Base-by-base conservation (phyloP, 2,797 vertebrate genomes). In the Sebastes alutus region DNA sequence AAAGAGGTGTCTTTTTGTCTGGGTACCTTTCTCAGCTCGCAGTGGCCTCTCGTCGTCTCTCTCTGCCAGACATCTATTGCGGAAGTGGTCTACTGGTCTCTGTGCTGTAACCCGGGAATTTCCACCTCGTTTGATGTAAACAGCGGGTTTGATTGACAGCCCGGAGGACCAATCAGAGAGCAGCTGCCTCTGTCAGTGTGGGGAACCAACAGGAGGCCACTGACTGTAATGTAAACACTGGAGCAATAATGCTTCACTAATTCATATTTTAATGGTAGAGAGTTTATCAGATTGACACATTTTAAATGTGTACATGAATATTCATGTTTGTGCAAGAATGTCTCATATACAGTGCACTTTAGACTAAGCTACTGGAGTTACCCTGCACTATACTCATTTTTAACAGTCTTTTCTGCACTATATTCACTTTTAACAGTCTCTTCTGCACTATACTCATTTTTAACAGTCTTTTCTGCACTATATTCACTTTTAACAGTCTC, bases 101-200 rank as follows among this genome's bases (percentile, higher is more conserved):
- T 87, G 77, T 90, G 92, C 92, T 92, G 94, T 95, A 96, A 95
- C 94, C 92, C 93, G 96, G 96, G 96, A 97, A 96, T 96, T 96
- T 97, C 96, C 96, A 95, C 91, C 93, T 93, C 93, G 90, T 92
- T 93, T 93, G 92, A 94, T 93, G 94, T 96, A 95, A 96, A 96
- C 95, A 96, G 94, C 92, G 59, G 59, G 32, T 7, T 46, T 90
- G 89, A 90, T 42, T 94, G 95, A 93, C 93, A 87, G 52, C 25
- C 0, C 1, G 0, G 6, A 29, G 10, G 65, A 35, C 94, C 94
- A 96, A 95, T 95, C 88, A 82, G 76, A 0, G 29, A 12, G 1
- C 54, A 30, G 79, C 55, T 54, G 12, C 35, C 73, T 18, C n/a
- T 20, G 58, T 61, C 46, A 22, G 32, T 20, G 32, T 20, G 22